These are phyloP conservation scores for Steinernema carpocapsae DNA, from an alignment of 2,888 invertebrate species.

Conservation along the genomic window DNA sequence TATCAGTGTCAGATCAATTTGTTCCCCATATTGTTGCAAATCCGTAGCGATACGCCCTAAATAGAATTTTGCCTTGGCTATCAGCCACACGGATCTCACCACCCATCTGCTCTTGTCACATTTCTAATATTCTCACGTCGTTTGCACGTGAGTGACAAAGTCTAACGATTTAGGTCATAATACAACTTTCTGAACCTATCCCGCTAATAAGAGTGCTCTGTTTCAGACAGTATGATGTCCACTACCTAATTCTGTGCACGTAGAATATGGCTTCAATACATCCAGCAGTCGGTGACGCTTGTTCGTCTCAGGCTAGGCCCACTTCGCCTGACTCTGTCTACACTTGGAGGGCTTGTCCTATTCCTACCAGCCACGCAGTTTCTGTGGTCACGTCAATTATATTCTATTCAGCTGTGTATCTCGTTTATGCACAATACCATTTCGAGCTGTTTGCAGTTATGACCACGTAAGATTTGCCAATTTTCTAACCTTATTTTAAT, in stretches of 20 bases:
- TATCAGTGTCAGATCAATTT: too few relatives aligned
- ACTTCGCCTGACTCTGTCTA: background rate
- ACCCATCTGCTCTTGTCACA: too few relatives aligned
- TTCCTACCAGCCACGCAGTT: background rate
- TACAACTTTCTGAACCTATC: too few relatives aligned
- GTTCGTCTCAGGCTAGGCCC: background rate
- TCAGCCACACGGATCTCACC: too few relatives aligned
- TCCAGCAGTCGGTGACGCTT: background rate
- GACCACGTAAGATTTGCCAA: background rate
- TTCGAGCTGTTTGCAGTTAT: background rate
- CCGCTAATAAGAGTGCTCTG: too few relatives aligned
- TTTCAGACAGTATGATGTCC: conserved; percentile 16
- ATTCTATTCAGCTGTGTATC: background rate
- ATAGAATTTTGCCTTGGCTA: too few relatives aligned
- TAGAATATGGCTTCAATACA: conserved; percentile 12
- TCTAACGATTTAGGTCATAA: too few relatives aligned
- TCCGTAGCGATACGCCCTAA: too few relatives aligned
- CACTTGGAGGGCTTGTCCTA: conserved; percentile 15
- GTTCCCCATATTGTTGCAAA: too few relatives aligned
- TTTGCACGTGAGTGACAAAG: too few relatives aligned
- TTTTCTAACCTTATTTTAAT: background rate
- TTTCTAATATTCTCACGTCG: too few relatives aligned
- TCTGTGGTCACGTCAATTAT: background rate
- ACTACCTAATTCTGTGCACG: background rate
- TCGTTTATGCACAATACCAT: conserved; percentile 19